Evolutionary conservation across 2,888 invertebrate species (phyloP).

Genomic region (Epinotia bilunana): DNA sequence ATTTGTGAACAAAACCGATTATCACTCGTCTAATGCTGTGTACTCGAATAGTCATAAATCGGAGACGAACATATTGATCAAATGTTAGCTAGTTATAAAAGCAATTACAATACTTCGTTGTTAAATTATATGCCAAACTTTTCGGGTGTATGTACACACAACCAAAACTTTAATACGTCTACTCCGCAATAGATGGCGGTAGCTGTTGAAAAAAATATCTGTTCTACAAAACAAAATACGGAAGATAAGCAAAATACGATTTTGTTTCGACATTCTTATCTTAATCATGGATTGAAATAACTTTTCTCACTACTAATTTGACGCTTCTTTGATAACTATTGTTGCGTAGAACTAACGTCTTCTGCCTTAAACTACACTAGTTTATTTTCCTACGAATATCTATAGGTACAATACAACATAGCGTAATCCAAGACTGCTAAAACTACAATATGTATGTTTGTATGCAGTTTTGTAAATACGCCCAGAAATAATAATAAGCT

Average conservation of each 20-base stretch:
- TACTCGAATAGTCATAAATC: neutral
- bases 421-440: neutral
- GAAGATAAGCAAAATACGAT: neutral
- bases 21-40: no score
- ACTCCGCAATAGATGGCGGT: slow-evolving; percentile 47
- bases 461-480: slow-evolving; percentile 3
- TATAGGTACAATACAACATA: neutral
- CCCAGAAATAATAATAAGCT: slow-evolving; percentile 30
- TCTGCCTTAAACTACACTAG: neutral
- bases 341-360: no score
- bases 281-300: no score
- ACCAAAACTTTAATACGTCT: slow-evolving; percentile 46
- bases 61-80: neutral
- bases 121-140: neutral
- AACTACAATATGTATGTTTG: neutral
- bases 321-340: no score
- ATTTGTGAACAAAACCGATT: neutral
- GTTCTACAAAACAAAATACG: neutral
- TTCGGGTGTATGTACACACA: slow-evolving; percentile 17
- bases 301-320: no score
- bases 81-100: neutral
- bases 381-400: neutral
- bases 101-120: neutral
- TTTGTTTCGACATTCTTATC: neutral
- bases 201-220: neutral